These are phyloP conservation scores for Apoderus coryli DNA, from an alignment of 2,888 invertebrate genomes.

Conservation along the genomic window DNA sequence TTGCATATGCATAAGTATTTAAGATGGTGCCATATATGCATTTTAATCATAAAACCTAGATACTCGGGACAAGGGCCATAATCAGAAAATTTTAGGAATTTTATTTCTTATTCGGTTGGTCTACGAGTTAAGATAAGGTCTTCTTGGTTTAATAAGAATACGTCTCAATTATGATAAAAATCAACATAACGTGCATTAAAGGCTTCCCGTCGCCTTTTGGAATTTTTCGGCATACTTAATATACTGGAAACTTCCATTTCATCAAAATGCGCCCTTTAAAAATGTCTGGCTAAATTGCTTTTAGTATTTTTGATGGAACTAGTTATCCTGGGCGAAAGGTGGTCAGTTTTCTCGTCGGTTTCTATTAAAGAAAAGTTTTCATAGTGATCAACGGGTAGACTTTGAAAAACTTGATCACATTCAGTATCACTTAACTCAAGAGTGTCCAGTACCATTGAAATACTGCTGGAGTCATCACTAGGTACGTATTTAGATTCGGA, in stretches of 20 bases:
- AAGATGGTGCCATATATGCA: constrained; percentile 13
- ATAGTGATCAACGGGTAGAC: too few relatives aligned
- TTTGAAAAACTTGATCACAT: too few relatives aligned
- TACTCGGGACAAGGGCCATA: constrained; percentile 14
- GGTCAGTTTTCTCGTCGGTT: too few relatives aligned
- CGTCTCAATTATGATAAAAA: constrained; percentile 14
- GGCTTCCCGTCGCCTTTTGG: constrained; percentile 9
- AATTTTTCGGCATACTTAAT: constrained; percentile 10
- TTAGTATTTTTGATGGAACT: too few relatives aligned
- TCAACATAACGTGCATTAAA: constrained; percentile 10
- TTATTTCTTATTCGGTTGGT: constrained; percentile 10
- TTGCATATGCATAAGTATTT: constrained; percentile 12
- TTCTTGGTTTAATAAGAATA: constrained; percentile 9
- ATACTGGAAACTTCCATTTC: constrained; percentile 11
- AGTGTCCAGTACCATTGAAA: too few relatives aligned
- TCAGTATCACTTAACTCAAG: too few relatives aligned
- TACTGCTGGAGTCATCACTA: too few relatives aligned
- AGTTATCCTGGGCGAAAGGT: too few relatives aligned
- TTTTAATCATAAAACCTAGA: constrained; percentile 13
- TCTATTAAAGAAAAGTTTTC: too few relatives aligned
- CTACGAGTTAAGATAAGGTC: constrained; percentile 12
- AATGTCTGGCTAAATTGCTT: constrained; percentile 9
- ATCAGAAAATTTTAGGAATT: constrained; percentile 10
- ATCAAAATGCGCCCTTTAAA: constrained; percentile 9
- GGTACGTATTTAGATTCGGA: too few relatives aligned